Percentiles rank a stretch among this genome's conserved stretches.
These are phyloP conservation scores for Dynastes hyllus DNA, from an alignment of 2,888 invertebrate species.

Conservation along the genomic window DNA sequence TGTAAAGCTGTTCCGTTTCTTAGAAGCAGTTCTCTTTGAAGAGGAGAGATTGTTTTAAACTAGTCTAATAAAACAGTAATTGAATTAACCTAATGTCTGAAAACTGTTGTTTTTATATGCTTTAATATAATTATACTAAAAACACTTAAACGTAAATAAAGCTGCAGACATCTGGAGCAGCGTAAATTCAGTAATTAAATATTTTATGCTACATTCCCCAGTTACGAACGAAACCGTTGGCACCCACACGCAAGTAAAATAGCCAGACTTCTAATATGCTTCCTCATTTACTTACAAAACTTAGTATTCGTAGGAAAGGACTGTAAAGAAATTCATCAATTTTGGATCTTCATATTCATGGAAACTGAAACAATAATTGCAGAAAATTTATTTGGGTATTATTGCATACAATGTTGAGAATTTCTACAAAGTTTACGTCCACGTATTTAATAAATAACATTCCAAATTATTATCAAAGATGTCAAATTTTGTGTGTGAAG, in stretches of 20 bases:
- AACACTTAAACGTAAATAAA: neutral
- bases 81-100: neutral
- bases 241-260: neutral
- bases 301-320: too few species aligned
- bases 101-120: conserved; percentile 10
- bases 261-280: neutral
- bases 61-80: conserved; percentile 14
- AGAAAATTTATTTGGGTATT: too few species aligned
- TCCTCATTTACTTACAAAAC: too few species aligned
- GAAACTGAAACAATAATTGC: too few species aligned
- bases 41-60: neutral
- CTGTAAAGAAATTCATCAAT: too few species aligned
- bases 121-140: neutral
- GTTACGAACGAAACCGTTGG: neutral
- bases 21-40: conserved; percentile 6
- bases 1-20: conserved; percentile 10
- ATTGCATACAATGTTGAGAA: too few species aligned
- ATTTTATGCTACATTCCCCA: neutral
- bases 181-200: neutral
- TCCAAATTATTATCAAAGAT: too few species aligned
- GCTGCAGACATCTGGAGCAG: neutral
- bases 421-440: too few species aligned
- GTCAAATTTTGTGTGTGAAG: too few species aligned
- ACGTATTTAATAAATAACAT: too few species aligned
- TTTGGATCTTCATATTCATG: too few species aligned